Evolutionary conservation across 1,140 invertebrate species (phyloP).

Genomic region (Plodia interpunctella): DNA sequence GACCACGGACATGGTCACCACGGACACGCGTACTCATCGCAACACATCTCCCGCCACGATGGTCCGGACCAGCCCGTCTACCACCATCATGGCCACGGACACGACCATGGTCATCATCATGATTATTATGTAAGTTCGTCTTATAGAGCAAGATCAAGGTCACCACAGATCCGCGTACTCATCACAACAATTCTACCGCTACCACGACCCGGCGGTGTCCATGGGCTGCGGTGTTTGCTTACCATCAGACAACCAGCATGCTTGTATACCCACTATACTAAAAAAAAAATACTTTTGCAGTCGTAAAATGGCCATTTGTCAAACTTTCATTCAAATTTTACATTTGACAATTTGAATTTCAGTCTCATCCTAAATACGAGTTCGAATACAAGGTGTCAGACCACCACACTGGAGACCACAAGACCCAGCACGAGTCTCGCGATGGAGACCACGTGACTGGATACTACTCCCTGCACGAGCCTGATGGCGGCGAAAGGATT

Average conservation of each 20-base stretch:
- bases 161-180: conserved; percentile 40
- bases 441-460: conserved; percentile 48
- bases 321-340: background rate
- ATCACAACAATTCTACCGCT: conserved; percentile 35
- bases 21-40: conserved; percentile 39
- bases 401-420: conserved; percentile 55
- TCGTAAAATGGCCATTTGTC: too few species aligned
- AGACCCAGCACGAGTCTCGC: conserved; percentile 42
- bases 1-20: conserved; percentile 28
- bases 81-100: conserved; percentile 18
- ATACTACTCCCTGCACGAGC: conserved; percentile 48
- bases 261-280: too few species aligned
- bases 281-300: too few species aligned
- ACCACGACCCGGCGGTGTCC: conserved; percentile 26
- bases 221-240: background rate
- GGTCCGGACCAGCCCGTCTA: conserved; percentile 19
- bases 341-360: background rate
- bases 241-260: too few species aligned
- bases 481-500: conserved; percentile 55
- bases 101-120: conserved; percentile 25
- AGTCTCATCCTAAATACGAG: conserved; percentile 42
- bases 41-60: conserved; percentile 37
- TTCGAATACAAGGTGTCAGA: conserved; percentile 61
- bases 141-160: background rate
- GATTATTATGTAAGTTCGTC: conserved; percentile 24